Evolutionary conservation across 2,888 invertebrate species (phyloP), one percentile per base, ranked within the genome.

Genomic region (Drymonia ruficornis): DNA sequence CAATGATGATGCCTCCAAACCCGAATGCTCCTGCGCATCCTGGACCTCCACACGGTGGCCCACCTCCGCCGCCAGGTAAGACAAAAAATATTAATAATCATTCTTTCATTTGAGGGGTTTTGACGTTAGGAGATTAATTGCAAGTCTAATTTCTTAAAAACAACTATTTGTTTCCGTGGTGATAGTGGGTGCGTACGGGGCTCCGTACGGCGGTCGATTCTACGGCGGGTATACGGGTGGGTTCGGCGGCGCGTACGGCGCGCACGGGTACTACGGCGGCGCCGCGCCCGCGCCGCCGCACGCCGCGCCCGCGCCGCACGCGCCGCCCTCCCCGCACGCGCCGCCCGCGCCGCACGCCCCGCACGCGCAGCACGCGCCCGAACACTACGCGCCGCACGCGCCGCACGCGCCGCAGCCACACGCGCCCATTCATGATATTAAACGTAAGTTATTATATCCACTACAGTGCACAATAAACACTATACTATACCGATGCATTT

Each of bases 1-100:
- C 88, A 0, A 93, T 84, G 93, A 93, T 86, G 93, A 91, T 87
- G 83, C 83, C 81, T 1, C 85, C 81, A 1, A 86, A 84, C 56
- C 83, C 85, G 8, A 80, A 74, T 57, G 83, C 79, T 2, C 81
- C 83, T 0, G 75, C 81, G 0, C 87, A 80, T 53, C 80, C 82
- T 40, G 74, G 72, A 28, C 70, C 83, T 0, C 78, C 81, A 0
- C 87, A 83, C 49, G 79, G 71, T 0, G 87, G 79, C 0, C 84
- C 88, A 0, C 87, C 86, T 0, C 89, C 89, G 1, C 88, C 89
- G 1, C 80, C 78, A 65, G 84, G 84, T 84, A 66, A 53, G 13
- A 6, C 3, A 6, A 23, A 23, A 6, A 2, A 4, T 23, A 2
- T 5, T 23, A 23, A 2, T 23, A 23, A 23, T 23, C 3, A 4